Percentiles rank a stretch among this genome's conserved stretches.
These are phyloP conservation scores for Guaruba guarouba DNA, from an alignment of 2,113 vertebrate genomes.

Conservation along the genomic window DNA sequence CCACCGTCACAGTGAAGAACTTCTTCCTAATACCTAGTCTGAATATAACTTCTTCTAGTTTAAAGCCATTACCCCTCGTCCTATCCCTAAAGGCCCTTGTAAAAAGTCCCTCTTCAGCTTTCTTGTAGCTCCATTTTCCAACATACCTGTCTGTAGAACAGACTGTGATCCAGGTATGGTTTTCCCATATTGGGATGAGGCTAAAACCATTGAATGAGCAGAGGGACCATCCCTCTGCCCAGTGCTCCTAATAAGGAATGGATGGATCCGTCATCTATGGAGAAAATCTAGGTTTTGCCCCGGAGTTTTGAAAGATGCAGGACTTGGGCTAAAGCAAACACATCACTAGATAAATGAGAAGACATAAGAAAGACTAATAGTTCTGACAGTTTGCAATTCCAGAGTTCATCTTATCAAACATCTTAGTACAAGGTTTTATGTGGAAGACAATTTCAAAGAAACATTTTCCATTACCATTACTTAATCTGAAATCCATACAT, in stretches of 20 bases:
- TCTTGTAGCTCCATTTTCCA: neutral
- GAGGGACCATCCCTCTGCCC: neutral
- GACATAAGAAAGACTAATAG: fast-evolving
- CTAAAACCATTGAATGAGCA: neutral
- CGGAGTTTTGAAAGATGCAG: neutral
- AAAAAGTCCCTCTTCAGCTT: neutral
- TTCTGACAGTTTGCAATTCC: neutral
- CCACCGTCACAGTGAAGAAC: neutral
- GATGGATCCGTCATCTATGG: neutral
- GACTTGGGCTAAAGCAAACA: neutral
- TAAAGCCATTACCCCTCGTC: neutral
- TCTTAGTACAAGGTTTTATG: neutral
- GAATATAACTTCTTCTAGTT: neutral
- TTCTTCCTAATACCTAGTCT: neutral
- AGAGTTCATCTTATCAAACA: neutral
- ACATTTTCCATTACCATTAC: neutral
- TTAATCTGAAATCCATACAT: constrained; percentile 26
- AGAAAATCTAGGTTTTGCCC: neutral
- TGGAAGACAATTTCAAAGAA: neutral
- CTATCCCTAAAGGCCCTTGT: neutral
- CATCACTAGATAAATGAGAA: neutral
- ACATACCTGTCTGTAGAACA: neutral
- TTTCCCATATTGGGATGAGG: neutral
- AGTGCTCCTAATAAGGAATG: neutral
- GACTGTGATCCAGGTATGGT: neutral